These are phyloP conservation scores for Steinernema hermaphroditum DNA, from an alignment of 2,888 invertebrate genomes.

Conservation along the genomic window DNA sequence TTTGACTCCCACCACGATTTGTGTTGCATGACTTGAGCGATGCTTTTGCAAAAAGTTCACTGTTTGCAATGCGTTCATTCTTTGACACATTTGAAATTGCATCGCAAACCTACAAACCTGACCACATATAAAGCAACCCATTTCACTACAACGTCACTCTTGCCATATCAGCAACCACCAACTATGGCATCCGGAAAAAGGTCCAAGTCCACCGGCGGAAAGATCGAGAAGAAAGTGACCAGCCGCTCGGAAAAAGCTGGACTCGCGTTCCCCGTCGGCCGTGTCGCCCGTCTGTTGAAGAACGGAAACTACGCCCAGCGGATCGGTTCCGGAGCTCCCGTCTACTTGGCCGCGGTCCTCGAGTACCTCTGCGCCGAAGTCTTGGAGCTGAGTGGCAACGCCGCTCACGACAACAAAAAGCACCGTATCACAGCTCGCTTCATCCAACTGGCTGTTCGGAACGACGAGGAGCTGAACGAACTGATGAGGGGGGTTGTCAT, in stretches of 20 bases:
- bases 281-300: neutral
- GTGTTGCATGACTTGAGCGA: no score
- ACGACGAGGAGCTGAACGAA: slow-evolving; percentile 23
- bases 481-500: neutral
- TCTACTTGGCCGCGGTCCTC: slow-evolving; percentile 8
- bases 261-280: slow-evolving; percentile 23
- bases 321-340: neutral
- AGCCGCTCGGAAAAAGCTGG: neutral
- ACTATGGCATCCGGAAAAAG: no score
- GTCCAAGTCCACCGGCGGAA: no score
- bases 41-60: no score
- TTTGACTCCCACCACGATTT: no score
- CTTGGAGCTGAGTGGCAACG: slow-evolving; percentile 22
- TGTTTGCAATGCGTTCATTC: no score
- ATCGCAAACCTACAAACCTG: no score
- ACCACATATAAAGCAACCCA: no score
- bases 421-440: slow-evolving; percentile 1
- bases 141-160: no score
- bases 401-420: neutral
- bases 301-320: neutral
- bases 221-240: no score
- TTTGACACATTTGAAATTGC: no score
- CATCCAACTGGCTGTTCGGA: neutral
- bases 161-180: no score
- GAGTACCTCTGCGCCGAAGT: slow-evolving; percentile 19